Percentiles rank a stretch among this genome's conserved stretches.
Conservation (phyloP, 2,888 invertebrate genomes). For the Meghimatium bilineatum region DNA sequence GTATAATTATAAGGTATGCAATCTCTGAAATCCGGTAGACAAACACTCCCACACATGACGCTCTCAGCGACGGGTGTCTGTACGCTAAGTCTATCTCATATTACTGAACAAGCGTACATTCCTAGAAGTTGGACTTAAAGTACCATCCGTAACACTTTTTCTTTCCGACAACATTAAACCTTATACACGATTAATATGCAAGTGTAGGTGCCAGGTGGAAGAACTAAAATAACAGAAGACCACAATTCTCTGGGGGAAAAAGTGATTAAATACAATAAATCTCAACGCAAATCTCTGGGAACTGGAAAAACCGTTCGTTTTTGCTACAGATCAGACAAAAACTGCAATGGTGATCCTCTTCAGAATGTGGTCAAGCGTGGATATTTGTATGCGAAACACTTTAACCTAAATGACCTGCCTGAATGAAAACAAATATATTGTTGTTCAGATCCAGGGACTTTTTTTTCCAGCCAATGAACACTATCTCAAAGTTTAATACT, state of each 20-base stretch:
- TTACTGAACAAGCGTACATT: not conserved
- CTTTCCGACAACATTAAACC: not conserved
- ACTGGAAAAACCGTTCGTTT: not conserved
- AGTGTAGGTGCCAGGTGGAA: not conserved
- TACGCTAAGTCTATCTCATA: not conserved
- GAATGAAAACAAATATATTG: not conserved
- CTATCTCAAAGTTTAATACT: too few species aligned
- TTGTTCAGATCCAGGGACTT: not conserved
- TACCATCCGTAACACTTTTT: not conserved
- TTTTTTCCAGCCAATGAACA: not conserved
- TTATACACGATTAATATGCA: not conserved
- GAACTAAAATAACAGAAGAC: not conserved
- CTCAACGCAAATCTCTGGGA: slow-evolving; percentile 7
- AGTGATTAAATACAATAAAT: not conserved
- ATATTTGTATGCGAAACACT: not conserved
- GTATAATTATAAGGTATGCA: not conserved
- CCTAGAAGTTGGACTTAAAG: not conserved
- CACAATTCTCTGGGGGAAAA: not conserved
- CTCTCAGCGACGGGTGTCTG: not conserved
- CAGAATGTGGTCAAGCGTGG: slow-evolving; percentile 1
- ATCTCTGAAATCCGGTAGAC: not conserved
- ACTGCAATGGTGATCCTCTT: not conserved
- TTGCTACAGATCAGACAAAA: not conserved
- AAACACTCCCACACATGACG: too few species aligned
- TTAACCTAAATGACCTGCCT: not conserved